Evolutionary conservation across 2,797 vertebrate species (phyloP), one percentile per base, ranked within the genome.

Genomic region (Smutsia gigantea): DNA sequence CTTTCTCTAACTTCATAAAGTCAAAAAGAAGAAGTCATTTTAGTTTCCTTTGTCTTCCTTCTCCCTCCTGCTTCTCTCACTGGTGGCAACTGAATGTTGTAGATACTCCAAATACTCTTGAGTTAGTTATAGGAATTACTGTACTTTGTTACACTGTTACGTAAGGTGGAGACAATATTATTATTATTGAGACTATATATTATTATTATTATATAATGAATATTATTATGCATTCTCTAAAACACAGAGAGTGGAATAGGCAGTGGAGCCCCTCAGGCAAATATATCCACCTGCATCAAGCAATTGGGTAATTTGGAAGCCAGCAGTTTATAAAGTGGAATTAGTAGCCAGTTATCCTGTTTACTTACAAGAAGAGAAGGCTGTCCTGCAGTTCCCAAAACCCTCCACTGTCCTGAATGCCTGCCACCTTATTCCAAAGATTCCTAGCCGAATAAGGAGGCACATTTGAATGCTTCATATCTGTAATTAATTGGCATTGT

Each of bases 11-110:
- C 92, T 93, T 75, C 37, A 51, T 55, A 39, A 79, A 88, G 42
- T 92, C 21, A 95, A 72, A 97, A 96, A 86, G 18, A 78, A 53
- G 51, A 92, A 94, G 74, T 39, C 94, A 88, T 69, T 92, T 93
- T 63, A 94, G 21, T 0, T 0, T n/a, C 46, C 71, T 83, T 87
- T 87, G n/a, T 89, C 82, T 95, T 66, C 63, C 46, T 83, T 81
- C 17, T 72, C 85, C 27, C 37, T 74, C 39, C 13, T 34, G 37
- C 29, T 69, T 85, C 46, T 84, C 55, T 95, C 59, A 63, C 23
- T 69, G 69, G 66, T 74, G 29, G 57, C 53, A 93, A 94, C 6
- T 81, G 49, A 86, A 57, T 37, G 19, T 68, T 75, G 64, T 90
- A 72, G 69, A 64, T 53, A 74, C n/a, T 92, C n/a, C 61, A 83